Base-by-base conservation (phyloP, 2,797 vertebrate species). In the Smutsia temminckii region DNA sequence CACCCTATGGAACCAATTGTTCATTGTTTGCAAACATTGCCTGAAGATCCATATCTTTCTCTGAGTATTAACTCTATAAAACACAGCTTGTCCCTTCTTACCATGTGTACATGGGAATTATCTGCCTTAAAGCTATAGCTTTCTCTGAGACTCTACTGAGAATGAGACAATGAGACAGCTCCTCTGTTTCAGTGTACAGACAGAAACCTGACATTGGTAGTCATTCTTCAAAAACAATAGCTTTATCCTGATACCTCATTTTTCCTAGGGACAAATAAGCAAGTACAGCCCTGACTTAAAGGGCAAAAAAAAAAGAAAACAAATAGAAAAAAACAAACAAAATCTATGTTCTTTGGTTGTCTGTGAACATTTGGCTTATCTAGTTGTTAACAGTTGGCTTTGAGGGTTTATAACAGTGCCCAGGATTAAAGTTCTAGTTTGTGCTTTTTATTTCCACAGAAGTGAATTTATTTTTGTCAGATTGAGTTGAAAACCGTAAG, bases 1-100 rank as follows among this genome's bases (percentile, higher is more conserved):
- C 61, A 68, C n/a, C 53, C 46, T 61, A 53, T 55, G 53, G 53
- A 96, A 93, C 63, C 79, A 79, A 37, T 93, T 89, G 66, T 92
- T 94, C 89, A 80, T 91, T 96, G 89, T 97, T 95, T 96, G 84
- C 86, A 91, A 88, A 96, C 79, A 87, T 59, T 94, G 85, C 96
- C 91, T 84, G 40, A 96, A 85, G 86, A 97, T 75, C 71, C 57
- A 10, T 80, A 93, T 93, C 66, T 89, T 96, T 95, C 84, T 88
- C 80, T 85, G 75, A 93, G 77, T 64, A 97, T 96, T 96, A 96
- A 93, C 83, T 94, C 51, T 85, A 49, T 94, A 94, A 94, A 93
- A 91, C 69, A 91, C 64, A 97, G 85, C 64, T 93, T 92, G 92
- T 96, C 90, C 78, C 32, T 64, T 97, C 91, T 96, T 95, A 85